Conservation (phyloP, 2,113 vertebrate genomes). For the Peromyscus maniculatus region DNA sequence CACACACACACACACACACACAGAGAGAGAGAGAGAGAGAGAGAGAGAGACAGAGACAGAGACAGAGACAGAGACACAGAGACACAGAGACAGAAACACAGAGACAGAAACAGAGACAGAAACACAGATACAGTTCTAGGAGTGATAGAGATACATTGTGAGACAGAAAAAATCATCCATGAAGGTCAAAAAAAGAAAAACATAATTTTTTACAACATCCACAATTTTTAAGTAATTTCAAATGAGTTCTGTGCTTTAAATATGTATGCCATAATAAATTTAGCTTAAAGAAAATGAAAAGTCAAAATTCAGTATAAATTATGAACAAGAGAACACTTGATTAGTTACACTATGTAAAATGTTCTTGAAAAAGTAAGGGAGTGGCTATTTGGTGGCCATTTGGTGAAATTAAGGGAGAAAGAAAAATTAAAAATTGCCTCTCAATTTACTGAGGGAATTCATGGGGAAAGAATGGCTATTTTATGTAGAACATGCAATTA, state of each 20-base stretch:
- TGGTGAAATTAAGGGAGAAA: not conserved
- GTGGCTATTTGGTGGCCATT: not conserved
- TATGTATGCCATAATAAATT: not conserved
- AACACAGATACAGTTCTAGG: rapidly evolving
- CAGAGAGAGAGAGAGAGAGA: not conserved
- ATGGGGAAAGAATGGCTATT: not conserved
- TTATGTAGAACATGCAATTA: not conserved
- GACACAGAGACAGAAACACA: not conserved
- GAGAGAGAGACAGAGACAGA: not conserved
- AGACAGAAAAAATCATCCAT: not conserved
- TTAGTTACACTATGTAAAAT: not conserved
- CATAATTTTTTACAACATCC: not conserved
- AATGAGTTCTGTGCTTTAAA: not conserved
- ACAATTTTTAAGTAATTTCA: not conserved
- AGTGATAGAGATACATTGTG: not conserved
- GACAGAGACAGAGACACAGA: not conserved
- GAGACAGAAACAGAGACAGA: not conserved
- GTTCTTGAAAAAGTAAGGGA: not conserved
- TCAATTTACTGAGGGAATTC: not conserved
- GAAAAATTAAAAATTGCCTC: not conserved
- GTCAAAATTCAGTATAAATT: not conserved
- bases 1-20: not conserved
- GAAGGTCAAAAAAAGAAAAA: not conserved
- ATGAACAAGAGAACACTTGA: not conserved
- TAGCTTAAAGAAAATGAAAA: not conserved